A percentile compares a stretch with the other conserved stretches of the same genome.
phyloP scores from a whole-genome alignment of 1,140 invertebrate genomes.

The Propsilocerus akamusi region DNA sequence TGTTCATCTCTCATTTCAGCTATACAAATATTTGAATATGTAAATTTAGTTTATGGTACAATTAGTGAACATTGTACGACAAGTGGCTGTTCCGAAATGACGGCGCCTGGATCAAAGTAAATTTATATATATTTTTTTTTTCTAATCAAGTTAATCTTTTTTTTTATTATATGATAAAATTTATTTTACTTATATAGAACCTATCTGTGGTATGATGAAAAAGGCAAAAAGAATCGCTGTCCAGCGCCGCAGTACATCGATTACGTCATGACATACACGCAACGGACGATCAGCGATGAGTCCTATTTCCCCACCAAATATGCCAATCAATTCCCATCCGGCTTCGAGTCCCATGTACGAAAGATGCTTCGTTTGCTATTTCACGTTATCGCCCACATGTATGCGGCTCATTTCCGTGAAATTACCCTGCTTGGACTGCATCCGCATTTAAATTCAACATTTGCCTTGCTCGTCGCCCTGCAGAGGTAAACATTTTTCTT shows the following conservation, averaged over 20 bases:
- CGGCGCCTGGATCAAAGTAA: slow-evolving; percentile 79
- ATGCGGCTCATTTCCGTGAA: slow-evolving; percentile 93
- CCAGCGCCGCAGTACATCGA: slow-evolving; percentile 96
- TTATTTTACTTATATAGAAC: slow-evolving; percentile 38
- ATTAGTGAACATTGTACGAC: slow-evolving; percentile 95
- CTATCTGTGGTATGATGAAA: slow-evolving; percentile 97
- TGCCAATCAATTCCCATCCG: slow-evolving; percentile 86
- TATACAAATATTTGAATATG: slow-evolving; percentile 93
- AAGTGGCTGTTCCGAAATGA: slow-evolving; percentile 86
- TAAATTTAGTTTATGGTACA: slow-evolving; percentile 93
- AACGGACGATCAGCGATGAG: slow-evolving; percentile 94
- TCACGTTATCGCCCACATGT: slow-evolving; percentile 94
- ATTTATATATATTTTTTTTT: slow-evolving; percentile 11
- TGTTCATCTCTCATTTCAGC: slow-evolving; percentile 38
- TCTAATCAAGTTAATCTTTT: slow-evolving; percentile 1
- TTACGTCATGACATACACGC: slow-evolving; percentile 95
- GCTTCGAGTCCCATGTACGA: slow-evolving; percentile 85
- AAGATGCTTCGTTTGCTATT: slow-evolving; percentile 92
- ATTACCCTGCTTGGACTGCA: slow-evolving; percentile 81
- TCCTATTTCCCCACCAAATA: slow-evolving; percentile 96
- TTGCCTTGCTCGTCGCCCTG: slow-evolving; percentile 84
- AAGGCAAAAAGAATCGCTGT: slow-evolving; percentile 92
- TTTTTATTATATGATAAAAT: slow-evolving; percentile 5
- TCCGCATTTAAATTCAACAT: slow-evolving; percentile 88
- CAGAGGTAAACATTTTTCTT: slow-evolving; percentile 24